A percentile compares a stretch with the other conserved stretches of the same genome.
These are phyloP conservation scores for Oenanthe oenanthe DNA, from an alignment of 2,113 vertebrate species.

Conservation along the genomic window DNA sequence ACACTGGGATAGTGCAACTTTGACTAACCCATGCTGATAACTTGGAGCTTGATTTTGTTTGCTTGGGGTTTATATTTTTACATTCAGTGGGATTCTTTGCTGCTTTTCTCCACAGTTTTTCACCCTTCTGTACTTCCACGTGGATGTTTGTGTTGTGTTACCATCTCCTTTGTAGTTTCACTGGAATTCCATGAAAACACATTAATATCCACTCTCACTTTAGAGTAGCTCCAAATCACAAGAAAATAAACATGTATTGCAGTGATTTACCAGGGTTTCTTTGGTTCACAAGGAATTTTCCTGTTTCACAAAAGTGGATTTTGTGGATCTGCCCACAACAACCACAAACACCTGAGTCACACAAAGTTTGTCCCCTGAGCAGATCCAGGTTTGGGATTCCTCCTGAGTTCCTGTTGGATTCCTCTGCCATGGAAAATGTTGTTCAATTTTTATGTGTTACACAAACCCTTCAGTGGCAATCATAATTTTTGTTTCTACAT, in stretches of 20 bases:
- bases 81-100: background rate
- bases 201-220: background rate
- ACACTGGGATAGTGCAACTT: background rate
- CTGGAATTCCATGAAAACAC: background rate
- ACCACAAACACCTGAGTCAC: background rate
- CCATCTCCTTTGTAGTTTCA: background rate
- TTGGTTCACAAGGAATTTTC: background rate
- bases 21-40: background rate
- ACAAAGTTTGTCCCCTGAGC: fast-evolving
- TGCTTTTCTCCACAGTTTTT: background rate
- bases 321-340: background rate
- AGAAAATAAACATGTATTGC: background rate
- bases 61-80: background rate
- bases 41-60: background rate
- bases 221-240: background rate
- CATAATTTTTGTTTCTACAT: background rate
- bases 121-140: background rate
- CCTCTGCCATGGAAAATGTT: background rate
- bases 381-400: background rate
- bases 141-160: background rate
- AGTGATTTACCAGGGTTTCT: fast-evolving
- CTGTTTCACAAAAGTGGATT: background rate
- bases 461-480: background rate
- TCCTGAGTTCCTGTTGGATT: background rate
- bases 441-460: background rate